phyloP scores from a whole-genome alignment of 2,797 vertebrate genomes.

The Pangasius larnaudii region DNA sequence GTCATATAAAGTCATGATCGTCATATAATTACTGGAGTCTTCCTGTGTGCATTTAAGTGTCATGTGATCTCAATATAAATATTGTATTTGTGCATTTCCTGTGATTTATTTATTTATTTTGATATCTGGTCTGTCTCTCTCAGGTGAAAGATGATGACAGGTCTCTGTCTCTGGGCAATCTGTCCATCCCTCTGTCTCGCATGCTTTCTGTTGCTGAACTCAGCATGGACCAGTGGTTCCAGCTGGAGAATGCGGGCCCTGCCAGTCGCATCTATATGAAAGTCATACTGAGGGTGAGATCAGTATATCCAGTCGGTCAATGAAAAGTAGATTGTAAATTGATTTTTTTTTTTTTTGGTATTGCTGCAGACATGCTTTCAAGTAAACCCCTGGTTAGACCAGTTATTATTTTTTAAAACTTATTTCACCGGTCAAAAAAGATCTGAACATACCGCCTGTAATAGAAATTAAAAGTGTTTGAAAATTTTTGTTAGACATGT shows the following conservation, averaged over 20 bases:
- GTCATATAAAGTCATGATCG: background rate
- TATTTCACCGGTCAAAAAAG: background rate
- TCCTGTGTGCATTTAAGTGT: background rate
- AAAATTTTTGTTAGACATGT: background rate
- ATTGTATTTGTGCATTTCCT: background rate
- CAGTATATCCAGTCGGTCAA: background rate
- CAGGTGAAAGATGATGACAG: slow-evolving; percentile 92
- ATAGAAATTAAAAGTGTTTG: background rate
- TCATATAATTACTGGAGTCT: background rate
- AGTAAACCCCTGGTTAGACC: background rate
- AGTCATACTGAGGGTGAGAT: slow-evolving; percentile 84
- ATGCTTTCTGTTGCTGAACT: slow-evolving; percentile 79
- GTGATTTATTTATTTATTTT: no score
- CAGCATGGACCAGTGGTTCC: slow-evolving; percentile 90
- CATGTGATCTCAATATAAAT: background rate
- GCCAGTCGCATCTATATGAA: slow-evolving; percentile 88
- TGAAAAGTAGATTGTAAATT: background rate
- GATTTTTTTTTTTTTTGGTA: background rate
- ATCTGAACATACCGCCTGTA: background rate
- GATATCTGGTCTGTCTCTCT: background rate
- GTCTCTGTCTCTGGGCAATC: slow-evolving; percentile 77
- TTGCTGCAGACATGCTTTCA: background rate
- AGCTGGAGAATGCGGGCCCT: slow-evolving; percentile 82
- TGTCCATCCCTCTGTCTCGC: slow-evolving; percentile 81
- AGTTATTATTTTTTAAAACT: background rate